phyloP scores from a whole-genome alignment of 2,797 vertebrate genomes.

The Ispidina lecontei region DNA sequence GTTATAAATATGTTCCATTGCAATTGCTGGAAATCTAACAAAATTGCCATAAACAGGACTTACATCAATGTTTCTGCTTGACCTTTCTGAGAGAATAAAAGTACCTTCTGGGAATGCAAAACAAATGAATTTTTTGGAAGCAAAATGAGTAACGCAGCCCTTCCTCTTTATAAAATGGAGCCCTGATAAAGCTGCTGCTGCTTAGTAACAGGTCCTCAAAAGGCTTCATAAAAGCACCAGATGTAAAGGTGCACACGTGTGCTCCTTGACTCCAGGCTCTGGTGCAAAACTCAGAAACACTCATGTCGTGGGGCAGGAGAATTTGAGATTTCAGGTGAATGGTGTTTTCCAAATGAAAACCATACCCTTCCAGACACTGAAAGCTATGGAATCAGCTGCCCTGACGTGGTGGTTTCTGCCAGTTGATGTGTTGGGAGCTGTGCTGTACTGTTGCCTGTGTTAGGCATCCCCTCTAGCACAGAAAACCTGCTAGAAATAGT shows the following conservation, averaged over 20 bases:
- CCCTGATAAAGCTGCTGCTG: conserved; percentile 30
- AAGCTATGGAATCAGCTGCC: not conserved
- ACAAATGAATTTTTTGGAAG: conserved; percentile 70
- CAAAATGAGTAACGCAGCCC: conserved; percentile 52
- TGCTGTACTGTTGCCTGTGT: not conserved
- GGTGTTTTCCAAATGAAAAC: conserved; percentile 38
- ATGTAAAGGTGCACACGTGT: conserved; percentile 46
- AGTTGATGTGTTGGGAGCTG: not conserved
- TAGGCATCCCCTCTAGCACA: not conserved
- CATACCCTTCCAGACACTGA: not conserved
- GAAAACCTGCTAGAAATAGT: not conserved
- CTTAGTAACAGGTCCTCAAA: conserved; percentile 49
- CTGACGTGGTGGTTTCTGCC: not conserved
- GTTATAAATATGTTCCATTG: conserved; percentile 77
- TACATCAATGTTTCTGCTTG: conserved; percentile 76
- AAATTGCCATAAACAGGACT: conserved; percentile 71
- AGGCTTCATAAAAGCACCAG: conserved; percentile 54
- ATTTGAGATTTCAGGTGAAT: not conserved
- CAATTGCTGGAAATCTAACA: conserved; percentile 72
- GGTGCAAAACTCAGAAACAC: conserved; percentile 47
- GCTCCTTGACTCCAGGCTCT: conserved; percentile 16
- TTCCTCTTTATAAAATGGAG: conserved; percentile 62
- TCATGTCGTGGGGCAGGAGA: not conserved
- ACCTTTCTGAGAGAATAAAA: conserved; percentile 72
- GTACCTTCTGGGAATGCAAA: conserved; percentile 72